Conservation (phyloP, 1,140 invertebrate genomes). For the Eriosoma lanigerum region DNA sequence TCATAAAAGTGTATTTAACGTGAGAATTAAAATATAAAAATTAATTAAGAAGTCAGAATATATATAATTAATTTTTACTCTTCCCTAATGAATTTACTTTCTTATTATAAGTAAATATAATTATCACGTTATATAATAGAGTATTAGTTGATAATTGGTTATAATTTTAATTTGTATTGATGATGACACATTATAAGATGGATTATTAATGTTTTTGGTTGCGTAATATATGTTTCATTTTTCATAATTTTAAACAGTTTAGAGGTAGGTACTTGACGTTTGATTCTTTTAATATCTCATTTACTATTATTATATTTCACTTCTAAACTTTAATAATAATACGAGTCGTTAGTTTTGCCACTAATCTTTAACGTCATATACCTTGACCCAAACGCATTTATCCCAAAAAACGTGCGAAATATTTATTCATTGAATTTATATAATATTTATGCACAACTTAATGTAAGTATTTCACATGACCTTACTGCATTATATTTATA, state of each 20-base stretch:
- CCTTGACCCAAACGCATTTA: constrained; percentile 32
- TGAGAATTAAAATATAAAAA: no score
- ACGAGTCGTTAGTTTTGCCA: neutral
- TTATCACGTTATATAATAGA: no score
- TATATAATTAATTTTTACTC: no score
- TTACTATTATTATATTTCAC: neutral
- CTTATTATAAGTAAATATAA: no score
- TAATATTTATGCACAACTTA: neutral
- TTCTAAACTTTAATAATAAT: neutral
- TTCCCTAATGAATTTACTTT: no score
- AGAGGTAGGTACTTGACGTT: neutral
- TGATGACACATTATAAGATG: neutral
- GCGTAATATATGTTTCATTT: neutral
- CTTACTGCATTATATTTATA: neutral
- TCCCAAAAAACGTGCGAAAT: constrained; percentile 29
- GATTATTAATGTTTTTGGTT: neutral
- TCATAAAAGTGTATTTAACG: no score
- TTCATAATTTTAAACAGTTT: neutral
- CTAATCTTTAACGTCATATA: neutral
- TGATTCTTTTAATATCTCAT: neutral
- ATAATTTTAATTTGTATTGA: no score
- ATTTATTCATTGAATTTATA: neutral
- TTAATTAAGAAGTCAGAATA: no score
- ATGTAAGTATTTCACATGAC: constrained; percentile 25
- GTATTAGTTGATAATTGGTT: no score